phyloP scores from a whole-genome alignment of 2,888 invertebrate species.

The Napeogenes sylphis region DNA sequence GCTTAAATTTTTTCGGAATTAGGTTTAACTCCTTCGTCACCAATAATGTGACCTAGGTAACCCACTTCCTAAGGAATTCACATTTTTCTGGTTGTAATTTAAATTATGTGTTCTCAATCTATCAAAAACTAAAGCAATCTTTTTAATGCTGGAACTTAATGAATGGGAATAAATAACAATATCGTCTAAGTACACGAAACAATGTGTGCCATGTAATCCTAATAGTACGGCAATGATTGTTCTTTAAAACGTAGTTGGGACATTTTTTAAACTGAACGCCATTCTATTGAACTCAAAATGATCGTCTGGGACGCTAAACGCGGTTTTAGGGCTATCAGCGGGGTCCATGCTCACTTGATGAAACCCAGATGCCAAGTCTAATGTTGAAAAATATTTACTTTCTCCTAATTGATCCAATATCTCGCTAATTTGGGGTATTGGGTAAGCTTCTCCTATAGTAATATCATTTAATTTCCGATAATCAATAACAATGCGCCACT shows the following conservation, averaged over 20 bases:
- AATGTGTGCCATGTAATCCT: constrained; percentile 34
- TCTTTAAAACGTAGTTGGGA: constrained; percentile 25
- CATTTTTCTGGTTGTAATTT: constrained; percentile 46
- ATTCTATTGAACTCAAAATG: constrained; percentile 28
- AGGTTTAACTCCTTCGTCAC: too few relatives aligned
- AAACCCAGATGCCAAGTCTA: constrained; percentile 27
- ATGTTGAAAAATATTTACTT: constrained; percentile 31
- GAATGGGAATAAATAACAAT: constrained; percentile 36
- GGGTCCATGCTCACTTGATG: constrained; percentile 22
- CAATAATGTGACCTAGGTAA: constrained; percentile 38
- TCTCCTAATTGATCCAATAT: constrained; percentile 34
- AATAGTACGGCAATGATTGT: constrained; percentile 27
- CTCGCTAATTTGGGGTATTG: constrained; percentile 34
- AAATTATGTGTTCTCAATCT: constrained; percentile 33
- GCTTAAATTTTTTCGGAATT: constrained; percentile 34
- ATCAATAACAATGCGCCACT: constrained; percentile 33
- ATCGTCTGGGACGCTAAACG: constrained; percentile 22
- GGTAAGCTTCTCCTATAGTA: constrained; percentile 33
- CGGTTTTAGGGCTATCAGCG: constrained; percentile 16
- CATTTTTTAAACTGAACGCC: constrained; percentile 29
- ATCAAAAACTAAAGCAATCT: constrained; percentile 37
- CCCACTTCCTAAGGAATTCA: constrained; percentile 46
- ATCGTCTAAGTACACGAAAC: constrained; percentile 41
- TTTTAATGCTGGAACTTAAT: constrained; percentile 40
- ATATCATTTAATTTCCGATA: too few relatives aligned